Evolutionary conservation across 2,113 vertebrate species (phyloP), one percentile per base, ranked within the genome.

Genomic region (Lutjanus erythropterus): DNA sequence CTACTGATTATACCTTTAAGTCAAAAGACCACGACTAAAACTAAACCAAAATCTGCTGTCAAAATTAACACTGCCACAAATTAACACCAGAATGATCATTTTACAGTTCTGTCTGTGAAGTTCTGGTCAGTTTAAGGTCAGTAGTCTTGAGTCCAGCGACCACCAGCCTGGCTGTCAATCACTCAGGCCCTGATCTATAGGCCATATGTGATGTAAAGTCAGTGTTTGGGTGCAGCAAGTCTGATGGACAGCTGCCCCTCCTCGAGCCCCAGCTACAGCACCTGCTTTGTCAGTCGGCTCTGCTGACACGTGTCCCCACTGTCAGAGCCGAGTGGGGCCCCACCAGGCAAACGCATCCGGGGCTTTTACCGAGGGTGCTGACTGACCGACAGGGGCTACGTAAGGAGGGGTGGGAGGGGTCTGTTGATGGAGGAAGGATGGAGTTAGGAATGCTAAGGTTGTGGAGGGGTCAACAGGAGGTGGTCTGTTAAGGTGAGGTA

Each of bases 201-300:
- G 73, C 83, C 86, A 87, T 72, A 66, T 81, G 80, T 76, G 79
- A 59, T 27, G 75, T 23, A 52, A 42, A 46, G 71, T 80, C 66
- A 46, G 55, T 81, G 83, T 78, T 82, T 83, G 75, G 70, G 60
- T 75, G 72, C 75, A 74, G 86, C 29, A 35, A 62, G 6, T 37
- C 72, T 91, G 91, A 92, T 5, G 31, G 90, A 94, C 93, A 95
- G 88, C 81, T 92, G 89, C 84, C 78, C 90, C 89, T 86, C 86
- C 89, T 90, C 39, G 14, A 72, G 23, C 75, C 33, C 49, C 44
- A 19, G 65, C 71, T 73, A 80, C 60, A 60, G 58, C 94, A 91
- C 83, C 90, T 91, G 91, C 86, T 90, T 89, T 81, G 87, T 92
- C 83, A 72, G 69, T 71, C 58, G 21, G 12, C 71, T 60, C 83